Conservation (phyloP, 2,797 vertebrate species). For the Lagodon rhomboides region DNA sequence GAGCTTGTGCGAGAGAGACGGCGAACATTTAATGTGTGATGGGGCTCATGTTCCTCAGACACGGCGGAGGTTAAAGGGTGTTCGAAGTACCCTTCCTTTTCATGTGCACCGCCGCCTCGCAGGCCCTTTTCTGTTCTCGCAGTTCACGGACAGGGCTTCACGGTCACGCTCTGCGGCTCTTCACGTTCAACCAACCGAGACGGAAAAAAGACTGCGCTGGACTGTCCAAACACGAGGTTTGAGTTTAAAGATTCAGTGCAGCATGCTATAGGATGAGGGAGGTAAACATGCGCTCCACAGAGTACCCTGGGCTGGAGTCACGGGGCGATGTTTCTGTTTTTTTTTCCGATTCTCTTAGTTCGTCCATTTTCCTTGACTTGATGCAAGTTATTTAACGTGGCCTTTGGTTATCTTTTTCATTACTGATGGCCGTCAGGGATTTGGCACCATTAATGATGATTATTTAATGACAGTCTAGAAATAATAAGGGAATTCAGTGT, state of each 20-base stretch:
- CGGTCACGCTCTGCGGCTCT: conserved; percentile 19
- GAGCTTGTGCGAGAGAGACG: neutral
- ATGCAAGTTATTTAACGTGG: neutral
- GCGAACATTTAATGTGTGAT: neutral
- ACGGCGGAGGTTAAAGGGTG: conserved; percentile 25
- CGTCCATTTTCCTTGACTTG: neutral
- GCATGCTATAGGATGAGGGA: neutral
- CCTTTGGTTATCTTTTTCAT: neutral
- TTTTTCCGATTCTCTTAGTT: neutral
- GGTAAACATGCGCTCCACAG: neutral
- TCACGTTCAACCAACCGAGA: neutral
- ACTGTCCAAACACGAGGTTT: conserved; percentile 7
- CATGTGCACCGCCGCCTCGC: conserved; percentile 23
- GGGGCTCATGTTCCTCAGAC: neutral
- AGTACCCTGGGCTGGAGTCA: neutral
- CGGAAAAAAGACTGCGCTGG: neutral
- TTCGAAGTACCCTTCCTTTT: conserved; percentile 32
- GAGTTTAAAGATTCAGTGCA: neutral
- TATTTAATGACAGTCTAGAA: neutral
- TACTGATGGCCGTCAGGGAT: neutral
- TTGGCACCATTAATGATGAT: neutral
- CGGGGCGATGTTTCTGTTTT: neutral
- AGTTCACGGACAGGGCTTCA: conserved; percentile 35
- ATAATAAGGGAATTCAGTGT: neutral
- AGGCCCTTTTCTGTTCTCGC: conserved; percentile 26